Conservation (phyloP, 2,888 invertebrate genomes). For the Cheilosia urbana region DNA sequence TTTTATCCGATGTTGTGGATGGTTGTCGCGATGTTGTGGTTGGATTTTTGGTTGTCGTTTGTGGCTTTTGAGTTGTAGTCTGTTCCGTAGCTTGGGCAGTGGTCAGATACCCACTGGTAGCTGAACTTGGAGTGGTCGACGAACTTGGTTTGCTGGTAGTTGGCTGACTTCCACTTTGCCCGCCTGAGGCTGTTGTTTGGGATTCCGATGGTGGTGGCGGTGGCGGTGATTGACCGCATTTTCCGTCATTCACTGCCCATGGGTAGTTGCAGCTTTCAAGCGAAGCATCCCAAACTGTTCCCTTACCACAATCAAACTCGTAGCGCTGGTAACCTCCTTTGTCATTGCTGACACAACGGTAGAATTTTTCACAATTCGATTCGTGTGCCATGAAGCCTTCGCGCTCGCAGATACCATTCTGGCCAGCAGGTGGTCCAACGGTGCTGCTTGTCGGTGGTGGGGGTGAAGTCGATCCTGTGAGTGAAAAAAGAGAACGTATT, state of each 20-base stretch:
- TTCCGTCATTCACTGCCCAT: slow-evolving; percentile 76
- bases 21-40: slow-evolving; percentile 15
- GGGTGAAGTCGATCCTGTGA: slow-evolving; percentile 54
- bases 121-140: slow-evolving; percentile 11
- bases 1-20: slow-evolving; percentile 1
- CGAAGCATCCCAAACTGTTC: slow-evolving; percentile 85
- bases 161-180: slow-evolving; percentile 37
- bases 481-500: neutral
- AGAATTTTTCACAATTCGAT: slow-evolving; percentile 86
- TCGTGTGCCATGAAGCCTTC: slow-evolving; percentile 82
- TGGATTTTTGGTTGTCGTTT: slow-evolving; percentile 11
- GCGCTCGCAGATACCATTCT: slow-evolving; percentile 77
- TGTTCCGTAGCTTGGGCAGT: slow-evolving; percentile 39
- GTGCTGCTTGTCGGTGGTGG: slow-evolving; percentile 70
- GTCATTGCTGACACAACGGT: slow-evolving; percentile 86
- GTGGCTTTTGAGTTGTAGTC: slow-evolving; percentile 19
- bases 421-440: slow-evolving; percentile 54
- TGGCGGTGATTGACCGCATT: slow-evolving; percentile 76
- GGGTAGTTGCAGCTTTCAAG: slow-evolving; percentile 77
- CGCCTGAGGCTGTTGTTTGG: slow-evolving; percentile 56
- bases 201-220: slow-evolving; percentile 64
- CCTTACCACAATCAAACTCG: slow-evolving; percentile 87
- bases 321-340: slow-evolving; percentile 85
- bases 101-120: slow-evolving; percentile 31
- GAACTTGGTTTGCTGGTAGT: slow-evolving; percentile 59